These are phyloP conservation scores for Magallana angulata DNA, from an alignment of 1,140 invertebrate species.

Conservation along the genomic window DNA sequence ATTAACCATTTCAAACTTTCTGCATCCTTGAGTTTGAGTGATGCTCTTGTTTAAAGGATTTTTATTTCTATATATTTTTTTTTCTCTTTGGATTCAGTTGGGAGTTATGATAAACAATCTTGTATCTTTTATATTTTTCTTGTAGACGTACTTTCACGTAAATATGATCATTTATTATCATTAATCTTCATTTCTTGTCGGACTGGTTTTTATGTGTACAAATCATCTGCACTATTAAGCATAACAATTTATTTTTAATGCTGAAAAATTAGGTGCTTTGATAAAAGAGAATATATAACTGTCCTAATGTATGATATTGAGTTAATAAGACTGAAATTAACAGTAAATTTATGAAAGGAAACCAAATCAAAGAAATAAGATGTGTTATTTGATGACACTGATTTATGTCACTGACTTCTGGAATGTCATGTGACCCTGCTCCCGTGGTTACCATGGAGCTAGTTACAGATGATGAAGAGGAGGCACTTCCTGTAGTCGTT, in stretches of 20 bases:
- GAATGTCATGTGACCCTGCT: background rate
- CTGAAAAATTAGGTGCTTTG: background rate
- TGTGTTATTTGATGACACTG: background rate
- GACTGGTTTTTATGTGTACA: slow-evolving; percentile 24
- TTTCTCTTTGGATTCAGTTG: background rate
- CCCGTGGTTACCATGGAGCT: slow-evolving; percentile 36
- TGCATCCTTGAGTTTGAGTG: slow-evolving; percentile 32
- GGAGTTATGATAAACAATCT: slow-evolving; percentile 22
- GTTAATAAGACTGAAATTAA: background rate
- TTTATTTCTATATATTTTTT: background rate
- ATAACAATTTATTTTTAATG: background rate
- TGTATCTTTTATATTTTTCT: slow-evolving; percentile 11
- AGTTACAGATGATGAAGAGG: slow-evolving; percentile 38
- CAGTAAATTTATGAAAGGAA: too few species aligned
- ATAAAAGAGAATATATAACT: background rate
- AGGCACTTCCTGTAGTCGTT: slow-evolving; percentile 34
- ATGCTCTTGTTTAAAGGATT: slow-evolving; percentile 16
- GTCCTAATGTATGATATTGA: background rate
- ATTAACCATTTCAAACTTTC: slow-evolving; percentile 38
- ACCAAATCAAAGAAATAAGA: background rate
- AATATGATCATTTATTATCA: slow-evolving; percentile 38
- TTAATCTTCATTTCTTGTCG: slow-evolving; percentile 17
- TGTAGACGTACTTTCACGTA: background rate
- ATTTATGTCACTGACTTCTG: background rate
- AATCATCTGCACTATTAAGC: slow-evolving; percentile 16